Percentiles rank a stretch among this genome's conserved stretches.
These are phyloP conservation scores for Osedax fenrisi DNA, from an alignment of 2,888 invertebrate genomes.

Conservation along the genomic window DNA sequence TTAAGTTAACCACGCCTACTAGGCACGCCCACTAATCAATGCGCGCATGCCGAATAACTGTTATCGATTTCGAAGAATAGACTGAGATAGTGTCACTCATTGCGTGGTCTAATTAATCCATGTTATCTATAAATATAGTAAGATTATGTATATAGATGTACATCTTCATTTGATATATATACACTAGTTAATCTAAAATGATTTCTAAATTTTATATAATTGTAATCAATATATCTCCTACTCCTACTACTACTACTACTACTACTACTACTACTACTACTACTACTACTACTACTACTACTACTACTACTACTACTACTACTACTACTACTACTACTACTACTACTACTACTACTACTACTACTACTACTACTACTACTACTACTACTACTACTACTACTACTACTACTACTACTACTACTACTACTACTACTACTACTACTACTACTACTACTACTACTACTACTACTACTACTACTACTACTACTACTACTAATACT, in stretches of 20 bases:
- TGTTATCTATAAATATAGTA: too few relatives aligned
- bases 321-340: conserved; percentile 17
- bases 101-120: too few relatives aligned
- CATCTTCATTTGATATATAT: too few relatives aligned
- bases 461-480: background rate
- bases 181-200: too few relatives aligned
- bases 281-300: conserved; percentile 1
- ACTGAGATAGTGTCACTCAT: too few relatives aligned
- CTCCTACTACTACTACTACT: conserved; percentile 7
- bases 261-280: background rate
- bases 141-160: too few relatives aligned
- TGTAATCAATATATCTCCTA: background rate
- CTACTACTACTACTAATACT: too few relatives aligned
- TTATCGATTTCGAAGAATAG: too few relatives aligned
- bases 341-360: conserved; percentile 9
- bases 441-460: conserved; percentile 6
- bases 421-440: conserved; percentile 13
- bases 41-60: too few relatives aligned
- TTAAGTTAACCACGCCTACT: too few relatives aligned
- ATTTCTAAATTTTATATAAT: too few relatives aligned
- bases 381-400: conserved; percentile 9
- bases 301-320: conserved; percentile 16
- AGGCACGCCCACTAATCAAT: too few relatives aligned
- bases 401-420: conserved; percentile 2
- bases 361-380: conserved; percentile 6